Evolutionary conservation across 2,113 vertebrate species (phyloP).

Genomic region (Cynoglossus semilaevis): DNA sequence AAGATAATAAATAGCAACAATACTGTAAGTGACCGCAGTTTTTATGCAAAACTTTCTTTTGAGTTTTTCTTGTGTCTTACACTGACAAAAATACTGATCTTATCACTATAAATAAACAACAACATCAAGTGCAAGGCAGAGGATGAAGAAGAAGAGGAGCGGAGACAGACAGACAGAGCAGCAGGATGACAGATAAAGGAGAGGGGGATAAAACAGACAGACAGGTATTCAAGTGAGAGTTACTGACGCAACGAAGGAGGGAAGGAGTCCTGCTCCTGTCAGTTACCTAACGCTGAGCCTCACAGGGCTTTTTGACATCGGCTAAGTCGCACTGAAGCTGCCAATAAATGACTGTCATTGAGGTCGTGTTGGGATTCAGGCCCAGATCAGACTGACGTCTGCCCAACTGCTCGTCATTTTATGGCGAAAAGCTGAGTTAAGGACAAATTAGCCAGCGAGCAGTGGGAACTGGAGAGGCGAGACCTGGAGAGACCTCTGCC

Average conservation of each 20-base stretch:
- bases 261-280: slow-evolving; percentile 45
- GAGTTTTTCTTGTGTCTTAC: no score
- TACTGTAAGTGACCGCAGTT: no score
- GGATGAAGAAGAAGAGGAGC: slow-evolving; percentile 21
- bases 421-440: background rate
- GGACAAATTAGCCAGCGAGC: slow-evolving; percentile 16
- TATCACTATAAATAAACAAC: background rate
- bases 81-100: no score
- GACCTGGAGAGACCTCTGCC: background rate
- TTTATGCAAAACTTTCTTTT: no score
- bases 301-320: slow-evolving; percentile 51
- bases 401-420: slow-evolving; percentile 49
- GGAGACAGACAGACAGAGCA: slow-evolving; percentile 9
- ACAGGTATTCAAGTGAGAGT: slow-evolving; percentile 44
- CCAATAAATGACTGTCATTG: slow-evolving; percentile 46
- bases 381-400: slow-evolving; percentile 50
- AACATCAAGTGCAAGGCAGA: slow-evolving; percentile 15
- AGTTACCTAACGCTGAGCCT: slow-evolving; percentile 46
- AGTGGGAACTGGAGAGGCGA: background rate
- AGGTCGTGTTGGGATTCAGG: slow-evolving; percentile 47
- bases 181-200: slow-evolving; percentile 6
- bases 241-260: slow-evolving; percentile 12
- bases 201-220: background rate
- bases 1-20: no score
- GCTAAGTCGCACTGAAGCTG: slow-evolving; percentile 37